A percentile compares a stretch with the other conserved stretches of the same genome.
Conservation (phyloP, 2,797 vertebrate species). For the Leptatherina wallacei region DNA sequence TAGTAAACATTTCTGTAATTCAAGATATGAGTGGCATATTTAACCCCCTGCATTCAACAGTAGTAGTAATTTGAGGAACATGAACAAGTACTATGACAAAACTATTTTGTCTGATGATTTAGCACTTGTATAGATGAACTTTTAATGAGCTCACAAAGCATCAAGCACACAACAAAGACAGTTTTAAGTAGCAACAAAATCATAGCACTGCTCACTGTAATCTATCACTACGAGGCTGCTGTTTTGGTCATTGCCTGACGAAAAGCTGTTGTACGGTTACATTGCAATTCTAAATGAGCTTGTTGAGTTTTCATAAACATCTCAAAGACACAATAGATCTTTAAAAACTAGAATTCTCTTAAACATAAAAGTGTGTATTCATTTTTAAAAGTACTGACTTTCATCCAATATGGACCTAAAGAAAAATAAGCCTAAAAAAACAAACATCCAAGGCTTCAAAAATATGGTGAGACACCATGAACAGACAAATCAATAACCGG, state of each 20-base stretch:
- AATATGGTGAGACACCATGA: conserved; percentile 71
- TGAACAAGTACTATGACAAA: not conserved
- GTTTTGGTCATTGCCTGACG: conserved; percentile 39
- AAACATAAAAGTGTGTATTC: conserved; percentile 62
- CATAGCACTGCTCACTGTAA: not conserved
- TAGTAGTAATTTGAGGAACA: conserved; percentile 5
- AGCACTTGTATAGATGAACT: not conserved
- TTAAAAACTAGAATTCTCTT: conserved; percentile 61
- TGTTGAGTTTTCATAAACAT: conserved; percentile 39
- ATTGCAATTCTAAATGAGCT: conserved; percentile 24
- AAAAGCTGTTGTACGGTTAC: conserved; percentile 37
- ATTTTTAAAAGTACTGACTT: conserved; percentile 72
- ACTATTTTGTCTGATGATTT: conserved; percentile 1
- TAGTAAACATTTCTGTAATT: not conserved
- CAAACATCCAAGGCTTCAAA: conserved; percentile 68
- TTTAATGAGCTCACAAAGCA: conserved; percentile 22
- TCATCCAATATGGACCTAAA: conserved; percentile 84
- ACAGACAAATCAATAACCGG: conserved; percentile 58
- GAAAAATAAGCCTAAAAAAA: conserved; percentile 58
- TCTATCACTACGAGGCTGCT: conserved; percentile 6
- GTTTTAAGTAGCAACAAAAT: conserved; percentile 15
- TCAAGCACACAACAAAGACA: conserved; percentile 13
- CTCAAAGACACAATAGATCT: conserved; percentile 39
- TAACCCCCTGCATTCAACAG: not conserved
- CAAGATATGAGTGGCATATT: not conserved